Evolutionary conservation across 2,797 vertebrate genomes (phyloP), one percentile per base, ranked within the genome.

Genomic region (Brotogeris chrysoptera): DNA sequence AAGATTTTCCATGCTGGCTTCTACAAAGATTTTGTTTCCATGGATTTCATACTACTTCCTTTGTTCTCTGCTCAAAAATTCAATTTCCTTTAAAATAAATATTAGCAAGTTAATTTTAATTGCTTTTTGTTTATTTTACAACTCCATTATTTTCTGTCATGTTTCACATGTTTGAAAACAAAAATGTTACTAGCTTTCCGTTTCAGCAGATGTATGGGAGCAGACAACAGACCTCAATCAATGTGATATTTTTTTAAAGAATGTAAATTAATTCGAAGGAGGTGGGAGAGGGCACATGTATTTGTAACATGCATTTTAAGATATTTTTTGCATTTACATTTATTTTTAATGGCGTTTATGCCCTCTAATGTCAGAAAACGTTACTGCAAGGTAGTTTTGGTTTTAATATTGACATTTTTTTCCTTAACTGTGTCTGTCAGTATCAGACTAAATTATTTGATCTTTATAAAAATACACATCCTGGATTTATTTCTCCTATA

Each of bases 311-410:
- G 11, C 23, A 84, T 94, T 85, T 89, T 7, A 76, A 92, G 93
- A 43, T 13, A 20, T 11, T 52, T 60, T 60, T 55, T 76, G 21
- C 1, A 78, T 70, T 84, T 88, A 92, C 80, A 76, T 95, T 96
- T 93, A 81, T 93, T 98, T 96, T 93, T 79, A 96, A 95, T 92
- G 96, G 96, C 95, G 41, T 97, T 97, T 97, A 85, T 97, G 97
- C 98, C 98, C 98, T 91, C 97, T 98, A 96, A 96, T 97, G 98
- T 81, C 15, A 19, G 59, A 52, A 93, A 61, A 11, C 5, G 15
- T 86, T 57, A 69, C 80, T 82, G 55, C 95, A 90, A 90, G 5
- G 9, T 74, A 53, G 59, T 36, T 49, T 4, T 38, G 68, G 81
- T 74, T 66, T 18, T 3, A 70, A 41, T 16, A 19, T 4, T n/a